Evolutionary conservation across 92 coral and sea anemone genomes (phyloP).

Genomic region (Virgularia gustaviana): DNA sequence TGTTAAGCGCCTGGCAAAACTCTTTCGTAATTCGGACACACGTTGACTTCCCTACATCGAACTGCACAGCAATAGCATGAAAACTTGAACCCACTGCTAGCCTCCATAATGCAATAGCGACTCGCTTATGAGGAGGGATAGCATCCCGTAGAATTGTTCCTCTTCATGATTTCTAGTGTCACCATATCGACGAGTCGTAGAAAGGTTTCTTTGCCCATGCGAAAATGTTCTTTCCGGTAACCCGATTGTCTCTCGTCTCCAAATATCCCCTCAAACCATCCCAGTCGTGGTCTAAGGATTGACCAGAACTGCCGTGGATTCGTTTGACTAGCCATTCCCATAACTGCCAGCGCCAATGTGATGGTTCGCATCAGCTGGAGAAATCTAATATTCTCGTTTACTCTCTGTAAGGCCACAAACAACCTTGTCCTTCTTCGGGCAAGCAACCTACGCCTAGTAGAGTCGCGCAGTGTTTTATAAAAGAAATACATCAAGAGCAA

Average conservation of each 20-base stretch:
- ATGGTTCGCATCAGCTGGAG: neutral
- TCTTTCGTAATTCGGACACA: constrained; percentile 39
- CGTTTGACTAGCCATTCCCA: neutral
- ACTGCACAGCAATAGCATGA: constrained; percentile 23
- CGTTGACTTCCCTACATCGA: constrained; percentile 42
- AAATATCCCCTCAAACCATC: constrained; percentile 56
- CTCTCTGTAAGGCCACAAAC: neutral
- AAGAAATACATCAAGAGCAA: constrained; percentile 15
- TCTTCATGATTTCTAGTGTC: constrained; percentile 37
- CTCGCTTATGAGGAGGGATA: constrained; percentile 22
- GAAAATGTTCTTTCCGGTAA: constrained; percentile 60
- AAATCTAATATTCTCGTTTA: neutral
- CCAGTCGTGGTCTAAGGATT: constrained; percentile 43
- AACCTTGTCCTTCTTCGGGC: constrained; percentile 21
- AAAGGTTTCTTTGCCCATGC: constrained; percentile 60
- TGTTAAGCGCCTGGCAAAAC: constrained; percentile 41
- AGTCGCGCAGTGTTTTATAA: constrained; percentile 5
- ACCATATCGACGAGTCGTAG: constrained; percentile 48
- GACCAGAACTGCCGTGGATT: constrained; percentile 43
- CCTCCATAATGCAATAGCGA: constrained; percentile 25
- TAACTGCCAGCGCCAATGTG: neutral
- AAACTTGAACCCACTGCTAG: constrained; percentile 33
- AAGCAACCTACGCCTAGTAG: constrained; percentile 12
- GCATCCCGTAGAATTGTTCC: constrained; percentile 29
- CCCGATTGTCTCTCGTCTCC: constrained; percentile 41